Evolutionary conservation across 2,888 invertebrate genomes (phyloP).

Genomic region (Tubulanus polymorphus): DNA sequence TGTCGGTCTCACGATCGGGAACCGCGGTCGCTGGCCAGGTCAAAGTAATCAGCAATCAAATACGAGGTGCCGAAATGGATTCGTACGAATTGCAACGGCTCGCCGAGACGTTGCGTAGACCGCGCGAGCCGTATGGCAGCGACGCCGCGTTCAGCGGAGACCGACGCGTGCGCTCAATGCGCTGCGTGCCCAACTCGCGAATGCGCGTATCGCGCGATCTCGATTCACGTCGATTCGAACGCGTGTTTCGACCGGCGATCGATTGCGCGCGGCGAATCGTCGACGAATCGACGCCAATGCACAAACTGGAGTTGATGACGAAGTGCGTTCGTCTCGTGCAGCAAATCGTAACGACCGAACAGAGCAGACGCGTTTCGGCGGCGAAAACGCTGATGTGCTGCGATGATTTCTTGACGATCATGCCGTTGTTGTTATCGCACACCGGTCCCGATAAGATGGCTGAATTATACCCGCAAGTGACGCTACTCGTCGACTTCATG

Average conservation of each 20-base stretch:
- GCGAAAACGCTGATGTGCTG: slow-evolving; percentile 10
- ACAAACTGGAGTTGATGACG: slow-evolving; percentile 19
- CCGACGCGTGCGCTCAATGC: too few relatives aligned
- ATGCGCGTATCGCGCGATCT: too few relatives aligned
- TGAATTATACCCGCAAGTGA: slow-evolving; percentile 31
- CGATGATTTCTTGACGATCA: slow-evolving; percentile 26
- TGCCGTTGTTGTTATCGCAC: not conserved
- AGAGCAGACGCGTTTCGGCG: not conserved
- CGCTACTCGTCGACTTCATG: slow-evolving; percentile 32
- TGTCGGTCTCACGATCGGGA: too few relatives aligned
- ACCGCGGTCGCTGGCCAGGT: too few relatives aligned
- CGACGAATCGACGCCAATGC: slow-evolving; percentile 12
- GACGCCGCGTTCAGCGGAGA: too few relatives aligned
- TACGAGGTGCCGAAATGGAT: too few relatives aligned
- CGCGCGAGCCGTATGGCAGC: too few relatives aligned
- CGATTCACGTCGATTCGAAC: too few relatives aligned
- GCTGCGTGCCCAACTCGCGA: too few relatives aligned
- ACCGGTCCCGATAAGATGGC: not conserved
- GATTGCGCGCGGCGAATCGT: slow-evolving; percentile 9
- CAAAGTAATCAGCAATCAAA: too few relatives aligned
- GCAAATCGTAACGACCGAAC: not conserved
- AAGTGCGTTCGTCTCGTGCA: slow-evolving; percentile 17
- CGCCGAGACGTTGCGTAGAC: too few relatives aligned
- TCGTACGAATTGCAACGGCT: too few relatives aligned
- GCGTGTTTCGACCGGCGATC: slow-evolving; percentile 8